Conservation (phyloP, 2,113 vertebrate genomes). For the Lota lota region DNA sequence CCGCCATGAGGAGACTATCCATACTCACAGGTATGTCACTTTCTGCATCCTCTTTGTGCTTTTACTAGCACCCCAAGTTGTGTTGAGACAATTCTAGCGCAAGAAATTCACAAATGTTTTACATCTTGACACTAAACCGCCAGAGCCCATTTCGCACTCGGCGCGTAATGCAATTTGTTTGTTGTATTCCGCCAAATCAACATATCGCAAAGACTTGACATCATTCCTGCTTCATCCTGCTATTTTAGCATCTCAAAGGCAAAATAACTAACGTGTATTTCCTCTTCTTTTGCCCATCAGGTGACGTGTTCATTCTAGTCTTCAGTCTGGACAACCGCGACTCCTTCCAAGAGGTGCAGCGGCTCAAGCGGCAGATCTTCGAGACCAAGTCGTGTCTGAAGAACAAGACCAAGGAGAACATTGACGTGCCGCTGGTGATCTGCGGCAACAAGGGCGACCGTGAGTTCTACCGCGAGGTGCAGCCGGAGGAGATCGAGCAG, state of each 20-base stretch:
- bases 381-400: conserved; percentile 96
- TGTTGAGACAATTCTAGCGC: too few relatives aligned
- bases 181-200: too few relatives aligned
- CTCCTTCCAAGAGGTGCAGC: conserved; percentile 94
- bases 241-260: neutral
- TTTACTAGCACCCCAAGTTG: too few relatives aligned
- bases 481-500: conserved; percentile 83
- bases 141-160: too few relatives aligned
- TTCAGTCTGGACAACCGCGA: conserved; percentile 96
- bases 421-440: conserved; percentile 92
- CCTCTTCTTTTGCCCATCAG: conserved; percentile 58
- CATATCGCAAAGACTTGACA: neutral
- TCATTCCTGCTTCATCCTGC: neutral
- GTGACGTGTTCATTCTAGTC: conserved; percentile 94
- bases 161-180: too few relatives aligned
- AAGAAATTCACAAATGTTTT: too few relatives aligned
- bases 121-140: too few relatives aligned
- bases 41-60: too few relatives aligned
- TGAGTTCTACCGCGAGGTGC: conserved; percentile 85
- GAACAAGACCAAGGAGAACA: conserved; percentile 92
- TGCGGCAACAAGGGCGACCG: conserved; percentile 96
- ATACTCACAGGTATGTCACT: conserved; percentile 87
- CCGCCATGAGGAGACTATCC: conserved; percentile 94
- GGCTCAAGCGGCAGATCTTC: conserved; percentile 91
- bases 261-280: neutral